Percentiles rank a stretch among this genome's conserved stretches.
Conservation (phyloP, 2,113 vertebrate genomes). For the Cynoglossus semilaevis region DNA sequence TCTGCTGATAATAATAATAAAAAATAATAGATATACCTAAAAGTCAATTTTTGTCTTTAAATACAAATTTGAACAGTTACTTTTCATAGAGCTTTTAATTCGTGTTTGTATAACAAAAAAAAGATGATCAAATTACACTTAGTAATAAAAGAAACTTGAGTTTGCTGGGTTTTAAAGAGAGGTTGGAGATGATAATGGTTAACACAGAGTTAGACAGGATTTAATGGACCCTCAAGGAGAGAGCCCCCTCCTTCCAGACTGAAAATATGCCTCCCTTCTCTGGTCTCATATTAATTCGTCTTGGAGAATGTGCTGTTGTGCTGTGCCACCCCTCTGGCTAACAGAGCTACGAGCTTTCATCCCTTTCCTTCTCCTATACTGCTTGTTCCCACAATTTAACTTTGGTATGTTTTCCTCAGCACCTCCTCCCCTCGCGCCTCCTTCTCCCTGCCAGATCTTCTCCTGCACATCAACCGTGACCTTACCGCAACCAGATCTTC, state of each 20-base stretch:
- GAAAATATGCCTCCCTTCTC: constrained; percentile 59
- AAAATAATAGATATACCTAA: too few relatives aligned
- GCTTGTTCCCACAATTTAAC: constrained; percentile 46
- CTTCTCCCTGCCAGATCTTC: constrained; percentile 19
- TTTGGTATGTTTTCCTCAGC: constrained; percentile 46
- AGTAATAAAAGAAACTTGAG: too few relatives aligned
- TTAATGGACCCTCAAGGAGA: constrained; percentile 63
- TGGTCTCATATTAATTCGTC: constrained; percentile 68
- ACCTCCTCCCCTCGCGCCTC: constrained; percentile 3
- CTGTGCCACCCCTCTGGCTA: constrained; percentile 51
- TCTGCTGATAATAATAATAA: too few relatives aligned
- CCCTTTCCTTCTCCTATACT: constrained; percentile 23
- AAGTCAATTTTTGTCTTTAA: too few relatives aligned
- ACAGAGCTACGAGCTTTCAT: constrained; percentile 24
- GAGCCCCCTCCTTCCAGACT: constrained; percentile 39
- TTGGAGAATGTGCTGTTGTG: constrained; percentile 43
- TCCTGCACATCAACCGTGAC: constrained; percentile 19
- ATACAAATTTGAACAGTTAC: too few relatives aligned
- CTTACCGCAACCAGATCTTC: constrained; percentile 15
- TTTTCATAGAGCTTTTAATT: too few relatives aligned
- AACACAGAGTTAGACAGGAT: constrained; percentile 50
- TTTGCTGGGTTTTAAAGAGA: too few relatives aligned
- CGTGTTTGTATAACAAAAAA: too few relatives aligned
- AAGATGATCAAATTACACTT: too few relatives aligned
- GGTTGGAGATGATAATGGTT: constrained; percentile 10